Evolutionary conservation across 1,140 invertebrate species (phyloP), one percentile per base, ranked within the genome.

Genomic region (Nasonia longicornis): DNA sequence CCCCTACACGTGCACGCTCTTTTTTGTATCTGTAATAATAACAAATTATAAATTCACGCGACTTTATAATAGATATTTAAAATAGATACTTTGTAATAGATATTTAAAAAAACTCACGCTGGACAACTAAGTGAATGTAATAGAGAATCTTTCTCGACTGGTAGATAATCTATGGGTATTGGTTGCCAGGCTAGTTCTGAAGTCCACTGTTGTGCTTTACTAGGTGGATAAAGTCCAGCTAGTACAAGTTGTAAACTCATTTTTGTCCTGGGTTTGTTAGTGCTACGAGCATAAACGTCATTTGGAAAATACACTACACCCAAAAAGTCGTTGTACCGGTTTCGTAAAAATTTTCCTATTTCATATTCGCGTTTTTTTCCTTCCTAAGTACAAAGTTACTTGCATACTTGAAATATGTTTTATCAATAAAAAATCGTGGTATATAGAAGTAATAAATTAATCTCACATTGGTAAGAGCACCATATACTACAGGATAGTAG

Each of bases 191-290:
- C 22, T 29, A 90, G 82, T 29, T 86, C 52, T 14, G 90, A 83
- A 80, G 92, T 89, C 92, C 92, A 93, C 38, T 82, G 83, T 80
- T 93, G 92, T 0, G 81, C 58, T 0, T 83, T 75, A 26, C 84
- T 73, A 3, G 93, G 93, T 67, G 92, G 92, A 84, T 91, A 93
- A 73, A 94, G 82, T 2, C 90, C 92, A 0, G 93, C 91, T n/a
- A 94, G 84, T 3, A 92, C 91, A 2, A 93, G 87, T 42, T 93
- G 87, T 0, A 90, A 90, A 3, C 91, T 92, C 93, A 93, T 93
- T 86, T 93, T 93, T 1, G 93, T 94, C 11, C 93, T 88, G 26
- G 91, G 91, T 73, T 87, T 91, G 79, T 93, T 90, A 1, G 92
- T 91, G 4, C 91, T 92, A 0, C 89, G 84, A 8, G 91, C 86